phyloP scores from a whole-genome alignment of 2,888 invertebrate species.

The Ectemnius cavifrons region DNA sequence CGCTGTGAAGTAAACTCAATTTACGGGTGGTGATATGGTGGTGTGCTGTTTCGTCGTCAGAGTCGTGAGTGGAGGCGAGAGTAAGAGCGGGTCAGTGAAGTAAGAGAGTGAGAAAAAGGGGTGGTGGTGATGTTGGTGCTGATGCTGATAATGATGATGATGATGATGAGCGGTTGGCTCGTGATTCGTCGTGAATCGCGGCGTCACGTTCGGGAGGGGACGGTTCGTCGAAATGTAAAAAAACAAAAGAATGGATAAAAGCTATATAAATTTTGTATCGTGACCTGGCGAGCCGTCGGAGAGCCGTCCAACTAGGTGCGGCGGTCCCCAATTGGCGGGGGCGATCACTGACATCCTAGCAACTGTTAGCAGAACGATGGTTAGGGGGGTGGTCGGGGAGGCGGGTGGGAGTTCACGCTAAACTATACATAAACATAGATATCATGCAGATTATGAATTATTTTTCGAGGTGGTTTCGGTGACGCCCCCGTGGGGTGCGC shows the following conservation, averaged over 20 bases:
- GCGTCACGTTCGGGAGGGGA: constrained; percentile 54
- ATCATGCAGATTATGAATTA: constrained; percentile 26
- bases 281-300: constrained; percentile 52
- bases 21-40: constrained; percentile 37
- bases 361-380: constrained; percentile 2
- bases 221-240: constrained; percentile 48
- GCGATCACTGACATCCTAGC: constrained; percentile 36
- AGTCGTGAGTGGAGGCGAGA: constrained; percentile 26
- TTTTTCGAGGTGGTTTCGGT: constrained; percentile 43
- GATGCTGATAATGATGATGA: constrained; percentile 22
- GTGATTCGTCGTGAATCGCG: constrained; percentile 63
- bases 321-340: constrained; percentile 1
- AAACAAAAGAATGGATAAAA: constrained; percentile 26
- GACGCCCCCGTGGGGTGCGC: constrained; percentile 22
- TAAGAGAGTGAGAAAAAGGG: constrained; percentile 26
- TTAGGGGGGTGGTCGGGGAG: no score
- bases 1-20: constrained; percentile 51
- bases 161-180: constrained; percentile 52
- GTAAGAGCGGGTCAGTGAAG: constrained; percentile 13
- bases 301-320: constrained; percentile 31
- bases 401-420: constrained; percentile 3
- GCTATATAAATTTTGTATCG: constrained; percentile 62
- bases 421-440: constrained; percentile 19
- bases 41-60: constrained; percentile 25
- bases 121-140: constrained; percentile 33